These are phyloP conservation scores for Trachelus troglodyta DNA, from an alignment of 2,888 invertebrate species.

Conservation along the genomic window DNA sequence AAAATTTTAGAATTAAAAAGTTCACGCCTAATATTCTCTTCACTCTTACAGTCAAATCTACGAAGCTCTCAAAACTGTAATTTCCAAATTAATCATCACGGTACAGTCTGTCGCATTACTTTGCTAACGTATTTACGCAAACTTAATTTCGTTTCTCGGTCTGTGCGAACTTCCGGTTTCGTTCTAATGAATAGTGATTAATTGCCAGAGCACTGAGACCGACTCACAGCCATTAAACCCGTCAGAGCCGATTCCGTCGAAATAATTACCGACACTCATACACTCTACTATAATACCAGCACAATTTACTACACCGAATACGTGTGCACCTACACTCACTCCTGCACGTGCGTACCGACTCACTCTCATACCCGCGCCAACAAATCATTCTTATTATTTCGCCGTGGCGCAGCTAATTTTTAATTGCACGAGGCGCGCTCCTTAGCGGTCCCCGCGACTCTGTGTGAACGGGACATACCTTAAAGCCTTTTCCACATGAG, in stretches of 20 bases:
- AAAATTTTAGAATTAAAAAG: neutral
- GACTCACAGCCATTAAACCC: slow-evolving; percentile 52
- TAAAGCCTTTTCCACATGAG: neutral
- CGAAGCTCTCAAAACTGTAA: neutral
- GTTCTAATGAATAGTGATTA: slow-evolving; percentile 54
- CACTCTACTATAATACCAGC: neutral
- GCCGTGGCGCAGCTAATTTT: slow-evolving; percentile 43
- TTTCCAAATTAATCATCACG: neutral
- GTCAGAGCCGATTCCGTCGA: slow-evolving; percentile 52
- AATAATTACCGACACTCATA: slow-evolving; percentile 48
- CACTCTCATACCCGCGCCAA: slow-evolving; percentile 17
- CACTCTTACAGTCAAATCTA: neutral
- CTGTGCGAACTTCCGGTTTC: slow-evolving; percentile 39
- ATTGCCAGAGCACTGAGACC: slow-evolving; percentile 49
- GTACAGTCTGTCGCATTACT: neutral
- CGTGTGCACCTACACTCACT: neutral
- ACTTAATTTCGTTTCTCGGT: slow-evolving; percentile 45
- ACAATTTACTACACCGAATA: neutral
- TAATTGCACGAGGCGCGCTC: slow-evolving; percentile 33
- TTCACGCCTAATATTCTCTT: neutral
- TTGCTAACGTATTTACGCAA: neutral
- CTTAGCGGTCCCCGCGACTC: slow-evolving; percentile 9
- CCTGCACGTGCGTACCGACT: neutral
- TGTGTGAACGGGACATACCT: slow-evolving; percentile 22
- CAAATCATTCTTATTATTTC: slow-evolving; percentile 31